Percentiles rank a stretch among this genome's conserved stretches.
Conservation (phyloP, 2,888 invertebrate genomes). For the Cryptus armator region DNA sequence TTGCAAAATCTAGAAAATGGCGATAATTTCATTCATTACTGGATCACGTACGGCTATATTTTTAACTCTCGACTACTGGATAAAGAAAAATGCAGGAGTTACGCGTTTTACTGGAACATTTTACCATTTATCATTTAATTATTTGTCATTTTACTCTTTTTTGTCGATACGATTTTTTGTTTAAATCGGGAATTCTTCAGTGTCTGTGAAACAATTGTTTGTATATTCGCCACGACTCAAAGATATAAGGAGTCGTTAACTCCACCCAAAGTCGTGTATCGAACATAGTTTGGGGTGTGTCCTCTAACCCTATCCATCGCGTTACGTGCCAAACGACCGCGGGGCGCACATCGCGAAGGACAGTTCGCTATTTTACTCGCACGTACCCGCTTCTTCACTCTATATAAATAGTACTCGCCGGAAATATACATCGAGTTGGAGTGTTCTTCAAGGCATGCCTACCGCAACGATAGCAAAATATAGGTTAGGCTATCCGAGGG, state of each 20-base stretch:
- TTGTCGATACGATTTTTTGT: neutral
- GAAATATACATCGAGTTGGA: constrained; percentile 76
- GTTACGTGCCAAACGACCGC: constrained; percentile 71
- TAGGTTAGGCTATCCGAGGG: constrained; percentile 13
- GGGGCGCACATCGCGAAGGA: constrained; percentile 60
- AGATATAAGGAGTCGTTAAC: constrained; percentile 34
- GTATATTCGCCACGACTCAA: constrained; percentile 1
- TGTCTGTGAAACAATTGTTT: neutral
- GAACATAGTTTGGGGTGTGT: constrained; percentile 75
- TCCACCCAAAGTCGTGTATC: constrained; percentile 52
- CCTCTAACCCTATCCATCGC: constrained; percentile 77
- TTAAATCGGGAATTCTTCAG: neutral
- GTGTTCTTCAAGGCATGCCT: constrained; percentile 70
- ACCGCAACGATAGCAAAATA: constrained; percentile 40
- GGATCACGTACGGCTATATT: too few relatives aligned
- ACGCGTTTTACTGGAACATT: too few relatives aligned
- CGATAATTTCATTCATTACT: too few relatives aligned
- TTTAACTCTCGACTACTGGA: too few relatives aligned
- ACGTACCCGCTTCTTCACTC: constrained; percentile 57
- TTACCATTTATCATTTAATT: too few relatives aligned
- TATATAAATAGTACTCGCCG: constrained; percentile 80
- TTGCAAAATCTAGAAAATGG: too few relatives aligned
- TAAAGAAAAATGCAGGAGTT: too few relatives aligned
- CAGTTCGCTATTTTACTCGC: constrained; percentile 52
- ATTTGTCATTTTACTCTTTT: too few relatives aligned